Base-by-base conservation (phyloP, 2,888 invertebrate species). In the Arrhopalites spinosus region DNA sequence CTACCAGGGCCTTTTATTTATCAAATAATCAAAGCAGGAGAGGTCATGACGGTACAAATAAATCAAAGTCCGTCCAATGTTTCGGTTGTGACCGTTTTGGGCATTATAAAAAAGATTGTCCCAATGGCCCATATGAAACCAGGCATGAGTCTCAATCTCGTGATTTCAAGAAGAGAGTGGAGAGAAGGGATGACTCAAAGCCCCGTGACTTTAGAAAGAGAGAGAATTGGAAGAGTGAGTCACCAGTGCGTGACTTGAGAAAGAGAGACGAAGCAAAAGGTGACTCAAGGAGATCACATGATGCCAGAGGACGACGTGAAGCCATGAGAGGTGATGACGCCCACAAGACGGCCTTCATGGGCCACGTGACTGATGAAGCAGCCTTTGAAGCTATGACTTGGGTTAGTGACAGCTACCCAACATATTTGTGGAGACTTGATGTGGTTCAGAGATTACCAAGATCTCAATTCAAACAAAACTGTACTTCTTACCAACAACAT, bases 101-200 rank as follows among this genome's bases (percentile, higher is more conserved):
- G 2, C 45, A 68, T 27, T 23, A 17, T 20, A 68, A 68, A 23
- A 43, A 47, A 20, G 68, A 68, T 2, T 68, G 68, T 43, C n/a
- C n/a, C 5, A 25, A n/a, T 3, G n/a, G 2, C 3, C 17, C n/a
- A n/a, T 50, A 11, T 3, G 20, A 20, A 50, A 15, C 3, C n/a
- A n/a, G n/a, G n/a, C n/a, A n/a, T n/a, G n/a, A n/a, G n/a, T n/a
- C n/a, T n/a, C n/a, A n/a, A n/a, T n/a, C n/a, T n/a, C n/a, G n/a
- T n/a, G 50, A 50, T 50, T 15, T 50, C 50, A 20, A 50, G 15
- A 50, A 20, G 20, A 61, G 23, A 13, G 13, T 8, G 7, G n/a
- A 56, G 7, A n/a, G 56, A 8, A 7, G 7, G 11, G 56, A 7
- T 20, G n/a, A 7, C n/a, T 13, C n/a, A 45, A 45, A 45, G 7